Conservation (phyloP, 2,797 vertebrate species). For the Rhincodon typus region DNA sequence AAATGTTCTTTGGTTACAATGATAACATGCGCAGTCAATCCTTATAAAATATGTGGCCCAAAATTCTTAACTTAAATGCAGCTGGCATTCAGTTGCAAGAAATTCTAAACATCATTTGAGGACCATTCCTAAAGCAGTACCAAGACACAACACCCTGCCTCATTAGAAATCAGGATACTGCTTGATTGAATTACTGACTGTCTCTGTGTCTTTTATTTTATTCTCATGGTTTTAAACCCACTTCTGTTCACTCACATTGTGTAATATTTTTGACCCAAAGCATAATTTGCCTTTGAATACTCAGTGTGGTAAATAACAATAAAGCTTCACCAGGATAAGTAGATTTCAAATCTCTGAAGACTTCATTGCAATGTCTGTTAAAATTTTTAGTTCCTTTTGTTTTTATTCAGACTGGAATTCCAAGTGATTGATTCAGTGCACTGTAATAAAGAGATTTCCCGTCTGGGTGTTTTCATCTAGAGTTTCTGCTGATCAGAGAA, state of each 20-base stretch:
- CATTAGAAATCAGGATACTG: conserved; percentile 14
- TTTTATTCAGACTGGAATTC: background rate
- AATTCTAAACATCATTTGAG: background rate
- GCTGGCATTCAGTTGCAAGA: background rate
- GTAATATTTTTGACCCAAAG: background rate
- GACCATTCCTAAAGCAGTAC: background rate
- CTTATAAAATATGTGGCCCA: background rate
- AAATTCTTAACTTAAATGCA: background rate
- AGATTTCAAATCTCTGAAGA: conserved; percentile 11
- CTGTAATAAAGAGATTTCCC: background rate
- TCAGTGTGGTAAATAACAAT: background rate
- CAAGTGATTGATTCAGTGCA: background rate
- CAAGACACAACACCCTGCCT: conserved; percentile 16
- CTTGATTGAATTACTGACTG: conserved; percentile 27
- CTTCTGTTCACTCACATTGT: background rate
- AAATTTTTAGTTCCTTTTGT: background rate
- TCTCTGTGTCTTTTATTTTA: background rate
- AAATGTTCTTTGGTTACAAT: background rate
- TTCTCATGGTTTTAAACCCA: background rate
- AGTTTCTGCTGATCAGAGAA: background rate
- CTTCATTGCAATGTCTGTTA: background rate
- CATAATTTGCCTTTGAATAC: background rate
- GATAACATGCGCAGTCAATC: background rate
- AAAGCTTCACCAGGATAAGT: background rate
- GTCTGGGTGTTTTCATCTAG: background rate